Conservation (phyloP, 2,113 vertebrate genomes). For the Tretioscincus oriximinensis region DNA sequence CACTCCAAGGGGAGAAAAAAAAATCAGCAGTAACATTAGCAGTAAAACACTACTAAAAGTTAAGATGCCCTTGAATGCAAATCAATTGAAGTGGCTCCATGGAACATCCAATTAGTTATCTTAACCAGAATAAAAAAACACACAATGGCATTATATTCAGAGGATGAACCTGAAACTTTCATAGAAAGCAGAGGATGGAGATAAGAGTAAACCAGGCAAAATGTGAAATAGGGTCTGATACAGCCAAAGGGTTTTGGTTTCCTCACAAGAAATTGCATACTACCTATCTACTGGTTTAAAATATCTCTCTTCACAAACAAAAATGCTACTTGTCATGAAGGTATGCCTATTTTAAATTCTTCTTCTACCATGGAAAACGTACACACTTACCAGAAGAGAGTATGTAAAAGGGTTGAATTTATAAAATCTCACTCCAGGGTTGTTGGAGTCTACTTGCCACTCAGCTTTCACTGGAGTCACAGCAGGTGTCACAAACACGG, state of each 20-base stretch:
- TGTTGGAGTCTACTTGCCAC: constrained; percentile 82
- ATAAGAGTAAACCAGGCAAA: too few species aligned
- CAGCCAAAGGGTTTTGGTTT: too few species aligned
- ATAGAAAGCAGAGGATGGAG: too few species aligned
- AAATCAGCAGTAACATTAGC: too few species aligned
- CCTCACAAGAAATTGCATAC: background rate
- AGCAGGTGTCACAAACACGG: constrained; percentile 90
- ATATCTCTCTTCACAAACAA: background rate
- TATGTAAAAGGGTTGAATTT: constrained; percentile 78
- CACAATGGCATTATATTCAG: too few species aligned
- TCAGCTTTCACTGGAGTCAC: constrained; percentile 85
- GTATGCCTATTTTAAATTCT: background rate
- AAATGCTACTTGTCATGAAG: background rate
- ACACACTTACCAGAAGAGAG: constrained; percentile 78
- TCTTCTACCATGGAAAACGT: background rate
- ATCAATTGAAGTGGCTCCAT: background rate
- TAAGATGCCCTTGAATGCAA: too few species aligned
- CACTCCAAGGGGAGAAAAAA: too few species aligned
- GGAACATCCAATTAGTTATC: background rate
- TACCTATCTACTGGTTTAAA: background rate
- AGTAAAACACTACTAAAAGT: too few species aligned
- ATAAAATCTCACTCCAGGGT: constrained; percentile 88
- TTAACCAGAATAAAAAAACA: too few species aligned
- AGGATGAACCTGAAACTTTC: too few species aligned
- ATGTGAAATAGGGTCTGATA: too few species aligned